Evolutionary conservation across 2,888 invertebrate genomes (phyloP).

Genomic region (Agriopis leucophaearia): DNA sequence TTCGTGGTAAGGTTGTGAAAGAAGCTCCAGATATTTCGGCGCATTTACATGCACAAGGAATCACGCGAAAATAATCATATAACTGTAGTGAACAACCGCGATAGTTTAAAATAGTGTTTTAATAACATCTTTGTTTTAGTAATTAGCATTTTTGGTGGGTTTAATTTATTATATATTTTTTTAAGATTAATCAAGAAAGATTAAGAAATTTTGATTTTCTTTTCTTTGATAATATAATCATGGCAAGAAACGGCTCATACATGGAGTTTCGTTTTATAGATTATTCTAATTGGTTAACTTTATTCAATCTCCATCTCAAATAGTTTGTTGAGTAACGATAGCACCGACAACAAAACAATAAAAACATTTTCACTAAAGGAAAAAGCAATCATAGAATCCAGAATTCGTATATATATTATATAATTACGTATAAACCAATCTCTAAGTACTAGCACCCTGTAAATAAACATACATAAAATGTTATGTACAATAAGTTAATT

Average conservation of each 20-base stretch:
- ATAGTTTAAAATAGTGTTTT: too few relatives aligned
- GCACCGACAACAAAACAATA: conserved; percentile 19
- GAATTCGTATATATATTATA: conserved; percentile 49
- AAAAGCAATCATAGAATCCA: conserved; percentile 61
- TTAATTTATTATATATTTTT: too few relatives aligned
- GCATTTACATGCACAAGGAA: too few relatives aligned
- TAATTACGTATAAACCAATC: conserved; percentile 50
- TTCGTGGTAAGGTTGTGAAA: too few relatives aligned
- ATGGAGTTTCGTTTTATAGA: neutral
- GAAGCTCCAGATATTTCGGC: too few relatives aligned
- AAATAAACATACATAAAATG: conserved; percentile 68
- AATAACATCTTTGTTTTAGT: neutral
- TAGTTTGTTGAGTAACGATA: neutral
- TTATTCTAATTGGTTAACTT: neutral
- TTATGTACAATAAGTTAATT: conserved; percentile 68
- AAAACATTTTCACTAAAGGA: conserved; percentile 27
- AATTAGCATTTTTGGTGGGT: too few relatives aligned
- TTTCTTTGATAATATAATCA: neutral
- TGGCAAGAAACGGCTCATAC: neutral
- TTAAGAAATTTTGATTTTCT: neutral
- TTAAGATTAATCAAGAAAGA: too few relatives aligned
- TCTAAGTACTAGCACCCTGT: conserved; percentile 81
- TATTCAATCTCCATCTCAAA: neutral
- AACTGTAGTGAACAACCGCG: too few relatives aligned
- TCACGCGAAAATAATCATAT: too few relatives aligned